These are phyloP conservation scores for Heterodera carotae DNA, from an alignment of 1,140 invertebrate species.

Conservation along the genomic window DNA sequence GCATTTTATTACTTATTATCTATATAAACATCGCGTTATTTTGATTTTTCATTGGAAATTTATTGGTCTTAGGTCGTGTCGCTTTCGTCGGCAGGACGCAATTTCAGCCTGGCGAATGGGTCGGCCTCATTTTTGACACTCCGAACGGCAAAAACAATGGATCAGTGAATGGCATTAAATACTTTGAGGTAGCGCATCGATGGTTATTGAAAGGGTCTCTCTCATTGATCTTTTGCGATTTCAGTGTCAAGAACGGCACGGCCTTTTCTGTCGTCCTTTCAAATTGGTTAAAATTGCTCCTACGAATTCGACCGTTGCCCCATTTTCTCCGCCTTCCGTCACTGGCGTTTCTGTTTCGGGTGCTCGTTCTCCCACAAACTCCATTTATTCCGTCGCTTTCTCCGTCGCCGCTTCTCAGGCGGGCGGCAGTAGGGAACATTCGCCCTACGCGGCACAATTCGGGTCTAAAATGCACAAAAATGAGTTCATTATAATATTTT, in stretches of 20 bases:
- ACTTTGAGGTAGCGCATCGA: slow-evolving; percentile 70
- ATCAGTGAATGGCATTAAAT: slow-evolving; percentile 83
- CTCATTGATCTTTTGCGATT: slow-evolving; percentile 5
- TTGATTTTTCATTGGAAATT: slow-evolving; percentile 70
- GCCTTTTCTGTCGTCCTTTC: slow-evolving; percentile 51
- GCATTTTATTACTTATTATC: too few relatives aligned
- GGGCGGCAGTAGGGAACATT: slow-evolving; percentile 11
- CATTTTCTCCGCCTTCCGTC: background rate
- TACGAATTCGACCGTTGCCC: background rate
- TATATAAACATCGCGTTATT: too few relatives aligned
- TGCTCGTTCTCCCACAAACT: slow-evolving; percentile 33
- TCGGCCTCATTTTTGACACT: slow-evolving; percentile 90
- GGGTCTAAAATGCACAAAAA: slow-evolving; percentile 31
- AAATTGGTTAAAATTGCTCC: slow-evolving; percentile 37
- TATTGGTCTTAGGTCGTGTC: slow-evolving; percentile 75
- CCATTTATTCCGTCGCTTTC: slow-evolving; percentile 34
- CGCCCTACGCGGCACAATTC: slow-evolving; percentile 46
- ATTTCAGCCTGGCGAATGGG: slow-evolving; percentile 93
- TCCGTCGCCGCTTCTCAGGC: slow-evolving; percentile 39
- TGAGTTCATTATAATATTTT: slow-evolving; percentile 14
- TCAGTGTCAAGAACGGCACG: slow-evolving; percentile 46
- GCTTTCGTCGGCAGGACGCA: slow-evolving; percentile 93
- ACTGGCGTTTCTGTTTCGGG: slow-evolving; percentile 7
- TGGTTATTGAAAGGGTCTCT: too few relatives aligned
- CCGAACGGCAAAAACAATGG: slow-evolving; percentile 96